Base-by-base conservation (phyloP, 2,888 invertebrate genomes). In the Pterostichus madidus region DNA sequence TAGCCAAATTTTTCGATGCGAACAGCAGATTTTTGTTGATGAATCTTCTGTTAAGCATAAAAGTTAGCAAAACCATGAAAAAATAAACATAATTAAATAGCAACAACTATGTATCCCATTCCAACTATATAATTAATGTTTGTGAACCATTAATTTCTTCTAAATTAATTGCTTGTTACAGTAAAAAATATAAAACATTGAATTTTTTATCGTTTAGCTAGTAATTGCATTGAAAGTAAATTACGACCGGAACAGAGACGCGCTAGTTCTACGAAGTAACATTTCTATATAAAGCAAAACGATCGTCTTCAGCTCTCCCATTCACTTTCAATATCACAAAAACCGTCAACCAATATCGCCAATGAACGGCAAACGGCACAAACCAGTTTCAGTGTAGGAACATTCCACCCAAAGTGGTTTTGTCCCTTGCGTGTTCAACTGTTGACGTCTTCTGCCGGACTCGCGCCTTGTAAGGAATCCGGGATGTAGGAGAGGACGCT, bases 261-360 rank as follows among this genome's bases (percentile, higher is more conserved):
- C 7, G n/a, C 35, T 6, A 64, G 31, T 59, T 24, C 59, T 31
- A 44, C 44, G 68, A 44, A 13, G 17, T 13, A 13, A 39, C 68
- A 71, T 71, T 71, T 71, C 68, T 39, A 71, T 71, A 17, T 68
- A 35, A 39, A 68, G 68, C 10, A 44, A 68, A 53, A 53, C 53
- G 2, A 15, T 64, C 64, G 35, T 71, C 68, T 71, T 39, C 64
- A n/a, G 32, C 35, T 64, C 64, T 64, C 35, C 35, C 64, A 64
- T 64, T 64, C 68, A 71, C 68, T 71, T 71, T 71, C 68, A 71
- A 13, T 52, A 52, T 24, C 31, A 71, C 44, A 44, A 71, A 71
- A 44, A 44, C 68, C 10, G 68, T 44, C 13, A 71, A 31, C 68
- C 44, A 71, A 71, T 44, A 71, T 17, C 32, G 32, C 61, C 61